These are phyloP conservation scores for Anthophora plumipes DNA, from an alignment of 2,888 invertebrate species.

Conservation along the genomic window DNA sequence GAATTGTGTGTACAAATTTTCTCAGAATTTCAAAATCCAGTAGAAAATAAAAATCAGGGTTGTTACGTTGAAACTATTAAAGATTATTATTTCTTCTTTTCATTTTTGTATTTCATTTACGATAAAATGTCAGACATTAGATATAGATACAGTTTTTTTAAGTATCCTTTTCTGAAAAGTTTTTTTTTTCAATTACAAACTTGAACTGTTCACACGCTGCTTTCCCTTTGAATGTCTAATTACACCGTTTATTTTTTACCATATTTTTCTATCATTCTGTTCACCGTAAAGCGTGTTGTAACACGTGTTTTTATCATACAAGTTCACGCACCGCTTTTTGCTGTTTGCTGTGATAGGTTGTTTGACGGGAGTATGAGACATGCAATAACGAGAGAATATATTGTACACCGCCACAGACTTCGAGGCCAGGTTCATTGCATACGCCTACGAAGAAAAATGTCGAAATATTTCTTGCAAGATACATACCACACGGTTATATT, in stretches of 20 bases:
- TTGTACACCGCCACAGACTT: slow-evolving; percentile 31
- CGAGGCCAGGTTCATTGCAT: slow-evolving; percentile 56
- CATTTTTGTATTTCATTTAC: too few species aligned
- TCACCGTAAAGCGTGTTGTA: slow-evolving; percentile 6
- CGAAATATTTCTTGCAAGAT: slow-evolving; percentile 41
- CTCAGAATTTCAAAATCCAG: too few species aligned
- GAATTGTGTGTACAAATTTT: too few species aligned
- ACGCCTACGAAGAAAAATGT: slow-evolving; percentile 47
- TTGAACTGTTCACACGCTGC: neutral
- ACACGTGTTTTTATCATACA: slow-evolving; percentile 41
- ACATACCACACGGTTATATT: slow-evolving; percentile 5
- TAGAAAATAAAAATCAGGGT: too few species aligned
- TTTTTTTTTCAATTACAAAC: neutral
- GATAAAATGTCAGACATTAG: too few species aligned
- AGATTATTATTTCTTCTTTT: too few species aligned
- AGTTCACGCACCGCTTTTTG: slow-evolving; percentile 58
- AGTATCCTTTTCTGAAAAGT: neutral
- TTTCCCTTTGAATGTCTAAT: slow-evolving; percentile 8
- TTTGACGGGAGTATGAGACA: slow-evolving; percentile 27
- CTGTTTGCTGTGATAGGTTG: slow-evolving; percentile 25
- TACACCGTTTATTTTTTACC: slow-evolving; percentile 5
- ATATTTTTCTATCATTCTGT: slow-evolving; percentile 7
- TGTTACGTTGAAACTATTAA: too few species aligned
- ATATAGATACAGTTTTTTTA: neutral
- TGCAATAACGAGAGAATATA: slow-evolving; percentile 51